Percentiles rank a stretch among this genome's conserved stretches.
Conservation (phyloP, 2,797 vertebrate genomes). For the Neoniphon sammara region DNA sequence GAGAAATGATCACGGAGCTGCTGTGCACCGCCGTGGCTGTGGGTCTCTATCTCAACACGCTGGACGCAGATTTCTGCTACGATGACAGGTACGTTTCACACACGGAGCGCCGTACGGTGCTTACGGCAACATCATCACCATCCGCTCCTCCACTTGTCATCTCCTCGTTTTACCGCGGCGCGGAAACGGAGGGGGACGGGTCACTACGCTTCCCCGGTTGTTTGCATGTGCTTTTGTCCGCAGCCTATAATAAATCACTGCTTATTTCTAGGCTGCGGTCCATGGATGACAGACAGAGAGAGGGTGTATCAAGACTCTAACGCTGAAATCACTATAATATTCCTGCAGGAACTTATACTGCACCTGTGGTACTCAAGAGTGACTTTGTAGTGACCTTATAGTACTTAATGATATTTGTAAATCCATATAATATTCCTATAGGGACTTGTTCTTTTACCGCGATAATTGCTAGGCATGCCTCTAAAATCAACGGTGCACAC, state of each 20-base stretch:
- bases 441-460: too few relatives aligned
- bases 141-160: slow-evolving; percentile 56
- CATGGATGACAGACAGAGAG: slow-evolving; percentile 11
- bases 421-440: too few relatives aligned
- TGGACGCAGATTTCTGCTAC: slow-evolving; percentile 96
- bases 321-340: neutral
- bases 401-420: too few relatives aligned
- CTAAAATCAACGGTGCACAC: neutral
- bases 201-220: slow-evolving; percentile 24
- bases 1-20: slow-evolving; percentile 95
- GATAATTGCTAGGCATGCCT: neutral
- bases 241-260: slow-evolving; percentile 35
- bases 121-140: slow-evolving; percentile 30
- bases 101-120: slow-evolving; percentile 23
- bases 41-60: slow-evolving; percentile 93
- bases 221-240: slow-evolving; percentile 55
- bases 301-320: neutral
- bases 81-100: slow-evolving; percentile 91
- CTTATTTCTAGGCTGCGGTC: slow-evolving; percentile 16
- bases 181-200: slow-evolving; percentile 12
- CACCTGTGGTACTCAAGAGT: neutral
- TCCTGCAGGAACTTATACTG: slow-evolving; percentile 1
- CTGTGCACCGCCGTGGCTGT: slow-evolving; percentile 92
- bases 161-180: slow-evolving; percentile 24
- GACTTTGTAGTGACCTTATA: neutral